Evolutionary conservation across 2,888 invertebrate genomes (phyloP), one percentile per base, ranked within the genome.

Genomic region (Psococerastis gibbosa): DNA sequence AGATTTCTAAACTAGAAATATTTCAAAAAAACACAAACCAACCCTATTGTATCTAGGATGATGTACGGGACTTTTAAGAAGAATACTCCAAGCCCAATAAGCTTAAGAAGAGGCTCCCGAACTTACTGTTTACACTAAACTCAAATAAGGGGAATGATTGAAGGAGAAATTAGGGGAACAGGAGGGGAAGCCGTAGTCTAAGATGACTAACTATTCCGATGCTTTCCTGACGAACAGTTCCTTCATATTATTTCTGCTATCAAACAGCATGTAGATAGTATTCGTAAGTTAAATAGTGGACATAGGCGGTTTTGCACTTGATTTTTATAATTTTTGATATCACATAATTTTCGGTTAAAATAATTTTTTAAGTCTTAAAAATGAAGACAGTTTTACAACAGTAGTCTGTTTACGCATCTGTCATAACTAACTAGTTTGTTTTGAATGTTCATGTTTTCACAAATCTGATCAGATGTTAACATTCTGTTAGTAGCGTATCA

Each of bases 21-120:
- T 38, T 38, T 38, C 38, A 38, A 34, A 34, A 34, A 34, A 34
- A 34, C 13, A 38, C 17, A 38, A 38, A 38, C 38, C 38, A 38
- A 38, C 38, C 38, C 38, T 38, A 38, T 38, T 38, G 38, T 38
- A 38, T 38, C 38, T 38, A 38, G 38, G 38, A 38, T 38, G 38
- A 38, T 38, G 38, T 20, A 38, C 22, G 38, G 17, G 38, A 38
- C 18, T 13, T 38, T 20, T 38, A 38, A 38, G 20, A 38, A 20
- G 38, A 20, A 6, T 5, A 4, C 38, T 9, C n/a, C 38, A 5
- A 16, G 4, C 11, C 13, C 20, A 13, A 5, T 38, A 20, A n/a
- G 38, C 20, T 38, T 38, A 38, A 5, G n/a, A 6, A 5, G n/a
- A 13, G 17, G n/a, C 20, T 13, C 20, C 20, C 20, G n/a, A 38